Evolutionary conservation across 1,140 invertebrate species (phyloP).

Genomic region (Microplitis mediator): DNA sequence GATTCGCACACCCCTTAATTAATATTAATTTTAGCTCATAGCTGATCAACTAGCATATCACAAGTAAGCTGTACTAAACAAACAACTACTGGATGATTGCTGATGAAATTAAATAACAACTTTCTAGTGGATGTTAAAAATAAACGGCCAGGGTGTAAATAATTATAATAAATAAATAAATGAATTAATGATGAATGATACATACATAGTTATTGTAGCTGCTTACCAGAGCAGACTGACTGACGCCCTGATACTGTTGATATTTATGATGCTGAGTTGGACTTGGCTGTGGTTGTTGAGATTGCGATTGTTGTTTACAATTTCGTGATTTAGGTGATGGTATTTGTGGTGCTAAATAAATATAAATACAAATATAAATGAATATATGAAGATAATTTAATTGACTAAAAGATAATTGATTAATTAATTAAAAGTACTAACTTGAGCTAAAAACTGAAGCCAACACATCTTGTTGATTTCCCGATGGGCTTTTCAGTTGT

Average conservation of each 20-base stretch:
- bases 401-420: conserved; percentile 11
- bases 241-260: conserved; percentile 61
- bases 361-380: not conserved
- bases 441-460: conserved; percentile 64
- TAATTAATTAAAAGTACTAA: conserved; percentile 41
- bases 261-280: conserved; percentile 67
- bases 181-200: conserved; percentile 46
- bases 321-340: conserved; percentile 64
- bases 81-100: too few relatives aligned
- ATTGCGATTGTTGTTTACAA: conserved; percentile 57
- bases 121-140: conserved; percentile 25
- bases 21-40: too few relatives aligned
- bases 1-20: too few relatives aligned
- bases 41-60: too few relatives aligned
- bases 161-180: conserved; percentile 23
- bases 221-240: conserved; percentile 63
- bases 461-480: conserved; percentile 63
- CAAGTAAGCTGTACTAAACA: too few relatives aligned
- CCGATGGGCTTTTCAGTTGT: conserved; percentile 66
- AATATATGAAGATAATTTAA: not conserved
- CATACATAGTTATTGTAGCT: conserved; percentile 60
- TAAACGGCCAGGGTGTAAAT: not conserved
- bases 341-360: conserved; percentile 57
- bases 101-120: conserved; percentile 6
- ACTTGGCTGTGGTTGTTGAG: conserved; percentile 64